These are phyloP conservation scores for Anthophora plumipes DNA, from an alignment of 2,888 invertebrate species.

Conservation along the genomic window DNA sequence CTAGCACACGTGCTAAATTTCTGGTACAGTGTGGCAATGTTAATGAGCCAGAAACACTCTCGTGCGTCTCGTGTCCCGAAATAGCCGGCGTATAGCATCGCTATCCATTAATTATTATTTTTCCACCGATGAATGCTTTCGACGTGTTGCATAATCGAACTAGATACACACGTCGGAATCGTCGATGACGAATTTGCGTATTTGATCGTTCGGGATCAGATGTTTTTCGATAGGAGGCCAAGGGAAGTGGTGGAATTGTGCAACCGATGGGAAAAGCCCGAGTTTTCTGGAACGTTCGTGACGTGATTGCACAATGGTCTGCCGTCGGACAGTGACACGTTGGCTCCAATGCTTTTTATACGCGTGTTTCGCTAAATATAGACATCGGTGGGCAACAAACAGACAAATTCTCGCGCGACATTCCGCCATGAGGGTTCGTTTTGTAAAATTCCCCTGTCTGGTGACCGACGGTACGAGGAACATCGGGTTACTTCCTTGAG, in stretches of 20 bases:
- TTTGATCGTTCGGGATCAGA: constrained; percentile 7
- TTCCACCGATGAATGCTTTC: not conserved
- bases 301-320: constrained; percentile 62
- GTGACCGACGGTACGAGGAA: too few relatives aligned
- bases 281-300: constrained; percentile 64
- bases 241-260: constrained; percentile 45
- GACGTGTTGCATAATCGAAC: constrained; percentile 22
- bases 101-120: constrained; percentile 31
- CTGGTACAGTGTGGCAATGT: not conserved
- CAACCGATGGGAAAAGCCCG: constrained; percentile 57
- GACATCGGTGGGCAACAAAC: constrained; percentile 51
- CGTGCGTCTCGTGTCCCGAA: constrained; percentile 5
- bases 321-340: constrained; percentile 68
- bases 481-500: constrained; percentile 30
- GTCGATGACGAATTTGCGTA: constrained; percentile 21
- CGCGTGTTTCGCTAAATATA: constrained; percentile 68
- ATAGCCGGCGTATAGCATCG: constrained; percentile 28
- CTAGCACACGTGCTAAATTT: too few relatives aligned
- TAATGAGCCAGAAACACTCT: constrained; percentile 6
- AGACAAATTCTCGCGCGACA: constrained; percentile 43
- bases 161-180: not conserved
- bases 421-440: constrained; percentile 26
- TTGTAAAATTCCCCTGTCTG: constrained; percentile 22
- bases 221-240: constrained; percentile 22
- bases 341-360: constrained; percentile 63